Conservation (phyloP, 2,113 vertebrate genomes). For the Probosciger aterrimus region DNA sequence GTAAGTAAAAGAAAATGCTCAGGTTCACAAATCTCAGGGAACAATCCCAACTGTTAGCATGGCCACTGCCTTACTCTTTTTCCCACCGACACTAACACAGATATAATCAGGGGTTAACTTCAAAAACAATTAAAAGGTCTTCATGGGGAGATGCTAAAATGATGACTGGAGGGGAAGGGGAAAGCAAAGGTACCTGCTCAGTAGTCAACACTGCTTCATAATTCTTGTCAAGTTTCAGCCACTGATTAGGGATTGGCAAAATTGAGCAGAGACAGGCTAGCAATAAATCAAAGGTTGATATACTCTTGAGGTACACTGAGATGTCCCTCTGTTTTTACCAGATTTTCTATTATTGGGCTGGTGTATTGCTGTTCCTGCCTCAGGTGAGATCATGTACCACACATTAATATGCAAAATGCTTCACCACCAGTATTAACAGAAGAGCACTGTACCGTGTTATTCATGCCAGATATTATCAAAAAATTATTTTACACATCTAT, state of each 20-base stretch:
- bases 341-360: background rate
- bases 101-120: background rate
- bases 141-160: background rate
- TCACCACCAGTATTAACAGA: background rate
- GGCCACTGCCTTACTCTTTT: background rate
- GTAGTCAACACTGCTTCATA: background rate
- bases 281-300: background rate
- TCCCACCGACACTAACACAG: background rate
- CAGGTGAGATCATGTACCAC: background rate
- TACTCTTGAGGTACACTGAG: background rate
- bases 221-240: background rate
- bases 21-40: background rate
- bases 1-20: background rate
- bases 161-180: background rate
- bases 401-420: background rate
- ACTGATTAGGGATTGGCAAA: background rate
- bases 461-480: constrained; percentile 25
- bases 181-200: background rate
- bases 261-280: background rate
- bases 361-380: background rate
- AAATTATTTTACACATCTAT: constrained; percentile 21
- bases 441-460: background rate
- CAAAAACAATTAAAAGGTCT: background rate
- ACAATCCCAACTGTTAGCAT: background rate
- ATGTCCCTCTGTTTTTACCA: background rate